A percentile compares a stretch with the other conserved stretches of the same genome.
phyloP scores from a whole-genome alignment of 2,113 vertebrate species.

The Phylloscopus whistleri region DNA sequence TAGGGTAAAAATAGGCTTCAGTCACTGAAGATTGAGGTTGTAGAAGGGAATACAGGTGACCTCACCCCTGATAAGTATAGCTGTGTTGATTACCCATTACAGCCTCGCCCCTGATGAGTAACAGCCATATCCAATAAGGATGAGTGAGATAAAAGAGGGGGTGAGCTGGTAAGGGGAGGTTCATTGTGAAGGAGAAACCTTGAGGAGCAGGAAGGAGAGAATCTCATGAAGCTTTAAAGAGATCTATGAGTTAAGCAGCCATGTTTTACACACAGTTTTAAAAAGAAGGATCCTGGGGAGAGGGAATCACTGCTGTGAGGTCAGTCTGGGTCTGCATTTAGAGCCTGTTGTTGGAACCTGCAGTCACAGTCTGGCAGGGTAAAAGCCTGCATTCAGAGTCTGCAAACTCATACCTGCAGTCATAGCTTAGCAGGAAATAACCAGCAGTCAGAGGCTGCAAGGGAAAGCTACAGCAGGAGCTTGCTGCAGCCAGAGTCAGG shows the following conservation, averaged over 20 bases:
- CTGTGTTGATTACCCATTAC: neutral
- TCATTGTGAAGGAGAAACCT: neutral
- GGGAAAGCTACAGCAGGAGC: neutral
- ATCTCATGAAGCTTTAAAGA: neutral
- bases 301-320: neutral
- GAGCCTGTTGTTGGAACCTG: neutral
- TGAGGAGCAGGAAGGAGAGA: neutral
- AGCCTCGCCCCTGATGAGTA: neutral
- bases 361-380: neutral
- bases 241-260: no score
- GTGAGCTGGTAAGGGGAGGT: neutral
- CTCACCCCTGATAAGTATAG: neutral
- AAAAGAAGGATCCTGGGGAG: neutral
- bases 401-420: neutral
- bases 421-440: neutral
- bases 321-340: neutral
- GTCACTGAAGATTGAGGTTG: neutral
- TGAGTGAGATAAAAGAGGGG: neutral
- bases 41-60: neutral
- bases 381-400: neutral
- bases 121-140: neutral
- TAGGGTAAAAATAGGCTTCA: neutral
- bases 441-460: neutral
- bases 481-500: neutral
- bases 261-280: no score